Percentiles rank a stretch among this genome's conserved stretches.
Evolutionary conservation across 2,113 vertebrate genomes (phyloP).

Genomic region (Myiopsitta monachus): DNA sequence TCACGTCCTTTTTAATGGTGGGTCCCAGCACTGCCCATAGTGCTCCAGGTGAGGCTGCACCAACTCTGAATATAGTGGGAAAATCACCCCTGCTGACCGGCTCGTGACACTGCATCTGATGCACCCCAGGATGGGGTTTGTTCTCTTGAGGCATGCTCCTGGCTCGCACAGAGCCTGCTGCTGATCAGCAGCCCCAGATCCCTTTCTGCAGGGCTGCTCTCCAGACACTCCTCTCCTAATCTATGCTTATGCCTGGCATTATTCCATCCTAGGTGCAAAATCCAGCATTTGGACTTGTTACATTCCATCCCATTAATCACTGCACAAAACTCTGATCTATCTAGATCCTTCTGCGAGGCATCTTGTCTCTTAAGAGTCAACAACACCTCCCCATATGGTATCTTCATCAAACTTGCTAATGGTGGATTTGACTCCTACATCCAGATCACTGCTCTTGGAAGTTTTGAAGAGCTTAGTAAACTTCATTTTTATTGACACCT

Average conservation of each 20-base stretch:
- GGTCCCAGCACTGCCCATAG: background rate
- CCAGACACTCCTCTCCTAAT: background rate
- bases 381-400: background rate
- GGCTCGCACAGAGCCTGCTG: background rate
- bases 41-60: background rate
- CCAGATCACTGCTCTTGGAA: background rate
- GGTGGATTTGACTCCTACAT: background rate
- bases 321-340: background rate
- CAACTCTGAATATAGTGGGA: background rate
- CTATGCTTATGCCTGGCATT: rapidly evolving
- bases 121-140: background rate
- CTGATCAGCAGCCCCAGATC: background rate
- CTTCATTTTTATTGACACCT: background rate
- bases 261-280: background rate
- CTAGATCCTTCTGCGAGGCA: background rate
- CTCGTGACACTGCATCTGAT: background rate
- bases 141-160: background rate
- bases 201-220: background rate
- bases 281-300: background rate
- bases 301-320: background rate
- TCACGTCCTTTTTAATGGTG: background rate
- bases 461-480: background rate
- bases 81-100: background rate
- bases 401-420: background rate
- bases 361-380: background rate